A percentile compares a stretch with the other conserved stretches of the same genome.
Conservation (phyloP, 2,113 vertebrate species). For the Indri indri region DNA sequence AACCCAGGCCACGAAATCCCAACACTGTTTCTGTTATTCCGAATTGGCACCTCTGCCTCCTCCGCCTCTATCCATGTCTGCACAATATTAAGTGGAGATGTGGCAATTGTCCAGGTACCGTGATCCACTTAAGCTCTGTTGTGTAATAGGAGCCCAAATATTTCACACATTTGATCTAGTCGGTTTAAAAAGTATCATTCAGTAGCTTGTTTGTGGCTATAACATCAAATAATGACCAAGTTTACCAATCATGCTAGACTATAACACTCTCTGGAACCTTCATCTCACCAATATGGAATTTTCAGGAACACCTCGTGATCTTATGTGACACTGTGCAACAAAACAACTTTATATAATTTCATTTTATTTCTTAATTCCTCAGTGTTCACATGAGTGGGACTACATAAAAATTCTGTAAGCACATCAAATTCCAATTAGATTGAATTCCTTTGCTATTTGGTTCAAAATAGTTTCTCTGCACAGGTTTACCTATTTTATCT, state of each 20-base stretch:
- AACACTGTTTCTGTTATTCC: not conserved
- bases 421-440: not conserved
- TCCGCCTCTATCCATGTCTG: no score
- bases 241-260: not conserved
- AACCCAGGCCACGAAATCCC: not conserved
- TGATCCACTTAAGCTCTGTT: not conserved
- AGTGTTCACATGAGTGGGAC: not conserved
- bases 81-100: not conserved
- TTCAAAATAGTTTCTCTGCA: not conserved
- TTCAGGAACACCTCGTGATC: not conserved
- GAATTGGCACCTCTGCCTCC: not conserved
- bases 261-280: not conserved
- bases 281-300: not conserved
- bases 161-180: not conserved
- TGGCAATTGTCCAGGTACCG: not conserved
- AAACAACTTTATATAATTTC: not conserved
- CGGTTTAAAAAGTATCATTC: not conserved
- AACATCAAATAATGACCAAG: not conserved
- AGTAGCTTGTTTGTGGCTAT: not conserved
- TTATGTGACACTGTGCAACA: not conserved
- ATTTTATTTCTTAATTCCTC: constrained; percentile 30
- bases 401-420: not conserved
- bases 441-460: not conserved
- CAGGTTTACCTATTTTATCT: constrained; percentile 38
- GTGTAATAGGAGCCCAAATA: not conserved